phyloP scores from a whole-genome alignment of 2,113 vertebrate species.

The Dissostichus mawsoni region DNA sequence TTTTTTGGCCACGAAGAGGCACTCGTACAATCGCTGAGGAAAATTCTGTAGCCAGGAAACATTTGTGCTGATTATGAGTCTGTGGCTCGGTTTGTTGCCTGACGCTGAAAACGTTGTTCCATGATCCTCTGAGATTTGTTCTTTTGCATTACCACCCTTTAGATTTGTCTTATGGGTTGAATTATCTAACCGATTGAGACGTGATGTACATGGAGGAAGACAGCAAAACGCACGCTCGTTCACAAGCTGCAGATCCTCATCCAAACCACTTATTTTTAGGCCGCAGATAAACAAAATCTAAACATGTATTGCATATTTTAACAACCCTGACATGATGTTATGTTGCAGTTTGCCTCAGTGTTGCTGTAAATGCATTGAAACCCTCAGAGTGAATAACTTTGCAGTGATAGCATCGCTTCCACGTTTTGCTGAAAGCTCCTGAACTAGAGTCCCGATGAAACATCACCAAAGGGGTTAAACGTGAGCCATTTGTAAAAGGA shows the following conservation, averaged over 20 bases:
- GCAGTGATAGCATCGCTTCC: slow-evolving; percentile 1
- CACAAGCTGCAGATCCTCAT: slow-evolving; percentile 22
- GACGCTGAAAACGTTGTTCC: slow-evolving; percentile 30
- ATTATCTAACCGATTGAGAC: slow-evolving; percentile 19
- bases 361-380: not conserved
- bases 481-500: not conserved
- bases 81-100: slow-evolving; percentile 16
- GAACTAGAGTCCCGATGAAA: not conserved
- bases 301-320: slow-evolving; percentile 12
- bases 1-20: slow-evolving; percentile 13
- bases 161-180: slow-evolving; percentile 5
- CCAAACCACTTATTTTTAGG: slow-evolving; percentile 42
- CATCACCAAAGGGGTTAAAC: slow-evolving; percentile 12
- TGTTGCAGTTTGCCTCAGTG: not conserved
- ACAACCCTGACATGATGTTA: not conserved
- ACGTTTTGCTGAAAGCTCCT: not conserved
- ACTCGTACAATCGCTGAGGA: slow-evolving; percentile 26
- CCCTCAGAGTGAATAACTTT: not conserved
- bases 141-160: slow-evolving; percentile 1
- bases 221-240: slow-evolving; percentile 4
- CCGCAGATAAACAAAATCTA: slow-evolving; percentile 18
- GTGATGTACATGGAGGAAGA: slow-evolving; percentile 7
- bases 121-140: not conserved
- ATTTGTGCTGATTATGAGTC: slow-evolving; percentile 28
- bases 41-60: slow-evolving; percentile 54